Evolutionary conservation across 2,113 vertebrate species (phyloP).

Genomic region (Podarcis cretensis): DNA sequence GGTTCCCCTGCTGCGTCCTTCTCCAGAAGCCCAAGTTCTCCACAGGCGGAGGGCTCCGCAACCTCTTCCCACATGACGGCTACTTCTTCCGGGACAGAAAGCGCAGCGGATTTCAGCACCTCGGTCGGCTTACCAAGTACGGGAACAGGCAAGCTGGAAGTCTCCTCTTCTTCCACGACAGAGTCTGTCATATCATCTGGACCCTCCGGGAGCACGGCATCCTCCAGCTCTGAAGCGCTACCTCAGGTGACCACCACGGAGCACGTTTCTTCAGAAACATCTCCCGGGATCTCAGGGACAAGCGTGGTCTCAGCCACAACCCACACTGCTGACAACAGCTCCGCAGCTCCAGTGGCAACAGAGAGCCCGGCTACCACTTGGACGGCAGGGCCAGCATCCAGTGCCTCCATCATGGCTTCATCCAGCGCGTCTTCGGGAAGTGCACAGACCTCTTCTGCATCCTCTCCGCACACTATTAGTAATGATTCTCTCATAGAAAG

Average conservation of each 20-base stretch:
- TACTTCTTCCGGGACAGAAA: neutral
- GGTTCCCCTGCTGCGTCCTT: neutral
- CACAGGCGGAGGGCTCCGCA: neutral
- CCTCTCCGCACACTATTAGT: too few relatives aligned
- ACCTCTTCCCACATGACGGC: neutral
- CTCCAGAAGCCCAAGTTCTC: neutral
- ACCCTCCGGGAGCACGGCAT: neutral
- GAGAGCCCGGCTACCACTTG: too few relatives aligned
- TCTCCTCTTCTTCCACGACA: neutral
- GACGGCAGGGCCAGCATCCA: too few relatives aligned
- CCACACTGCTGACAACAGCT: neutral
- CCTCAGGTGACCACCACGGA: neutral
- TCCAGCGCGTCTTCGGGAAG: too few relatives aligned
- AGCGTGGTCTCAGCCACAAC: too few relatives aligned
- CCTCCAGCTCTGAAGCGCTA: neutral
- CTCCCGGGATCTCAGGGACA: neutral
- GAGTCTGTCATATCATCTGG: neutral
- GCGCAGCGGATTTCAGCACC: neutral
- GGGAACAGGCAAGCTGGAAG: neutral
- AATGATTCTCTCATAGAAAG: too few relatives aligned
- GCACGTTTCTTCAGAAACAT: neutral
- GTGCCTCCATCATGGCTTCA: too few relatives aligned
- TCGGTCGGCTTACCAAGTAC: too few relatives aligned
- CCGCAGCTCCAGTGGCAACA: neutral
- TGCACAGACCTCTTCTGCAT: too few relatives aligned